These are phyloP conservation scores for Caranx ignobilis DNA, from an alignment of 2,113 vertebrate species.

Conservation along the genomic window DNA sequence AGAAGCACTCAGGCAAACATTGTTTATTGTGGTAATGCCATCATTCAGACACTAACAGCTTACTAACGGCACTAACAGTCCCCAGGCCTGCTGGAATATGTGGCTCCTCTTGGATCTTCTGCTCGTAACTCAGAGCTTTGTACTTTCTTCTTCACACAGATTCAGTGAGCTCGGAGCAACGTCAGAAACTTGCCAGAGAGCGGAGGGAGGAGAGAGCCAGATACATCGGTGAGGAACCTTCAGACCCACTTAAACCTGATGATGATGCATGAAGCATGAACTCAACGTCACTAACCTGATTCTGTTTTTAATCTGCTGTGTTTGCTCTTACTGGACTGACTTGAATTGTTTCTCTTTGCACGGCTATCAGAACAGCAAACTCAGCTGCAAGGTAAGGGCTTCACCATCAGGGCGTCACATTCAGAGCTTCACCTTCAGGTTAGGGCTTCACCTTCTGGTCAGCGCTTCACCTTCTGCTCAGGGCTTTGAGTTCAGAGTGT, in stretches of 20 bases:
- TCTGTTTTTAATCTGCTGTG: background rate
- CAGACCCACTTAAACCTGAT: background rate
- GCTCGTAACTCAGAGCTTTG: background rate
- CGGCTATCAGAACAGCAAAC: constrained; percentile 86
- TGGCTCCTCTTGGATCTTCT: background rate
- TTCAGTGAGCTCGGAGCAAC: constrained; percentile 91
- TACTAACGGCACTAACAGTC: no score
- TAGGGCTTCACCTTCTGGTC: no score
- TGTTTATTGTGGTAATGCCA: no score
- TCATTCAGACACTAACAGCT: no score
- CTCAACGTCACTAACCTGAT: constrained; percentile 14
- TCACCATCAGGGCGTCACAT: background rate
- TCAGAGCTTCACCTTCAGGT: no score
- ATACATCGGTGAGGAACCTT: constrained; percentile 89
- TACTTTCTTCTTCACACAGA: constrained; percentile 78
- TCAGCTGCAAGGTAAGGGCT: constrained; percentile 86
- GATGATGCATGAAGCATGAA: constrained; percentile 23
- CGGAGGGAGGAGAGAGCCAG: constrained; percentile 93
- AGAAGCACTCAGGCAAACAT: no score
- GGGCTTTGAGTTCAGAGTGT: no score
- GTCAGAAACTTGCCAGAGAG: constrained; percentile 93
- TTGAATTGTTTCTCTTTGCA: constrained; percentile 73
- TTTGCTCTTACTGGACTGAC: constrained; percentile 55
- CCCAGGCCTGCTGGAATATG: background rate
- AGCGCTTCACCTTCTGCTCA: no score